A percentile compares a stretch with the other conserved stretches of the same genome.
phyloP scores from a whole-genome alignment of 1,140 invertebrate species.

The Papilio helenus region DNA sequence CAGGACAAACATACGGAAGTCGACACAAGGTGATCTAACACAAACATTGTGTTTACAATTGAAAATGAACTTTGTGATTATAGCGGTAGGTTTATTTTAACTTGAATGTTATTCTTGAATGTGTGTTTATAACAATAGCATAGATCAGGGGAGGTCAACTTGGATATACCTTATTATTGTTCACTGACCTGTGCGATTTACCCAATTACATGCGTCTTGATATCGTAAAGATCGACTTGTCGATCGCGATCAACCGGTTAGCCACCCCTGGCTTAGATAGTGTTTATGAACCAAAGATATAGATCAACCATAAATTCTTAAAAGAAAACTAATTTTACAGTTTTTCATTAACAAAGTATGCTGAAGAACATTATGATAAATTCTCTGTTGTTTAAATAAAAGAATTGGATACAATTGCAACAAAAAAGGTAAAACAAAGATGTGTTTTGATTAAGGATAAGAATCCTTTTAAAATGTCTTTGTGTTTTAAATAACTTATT shows the following conservation, averaged over 20 bases:
- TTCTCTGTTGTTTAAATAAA: not conserved
- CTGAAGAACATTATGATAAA: not conserved
- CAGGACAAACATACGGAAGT: slow-evolving; percentile 20
- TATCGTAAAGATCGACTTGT: too few species aligned
- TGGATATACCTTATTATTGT: too few species aligned
- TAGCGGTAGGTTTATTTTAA: not conserved
- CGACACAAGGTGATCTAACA: not conserved
- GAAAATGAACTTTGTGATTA: not conserved
- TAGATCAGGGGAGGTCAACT: too few species aligned
- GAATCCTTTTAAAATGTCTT: not conserved
- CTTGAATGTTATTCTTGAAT: not conserved
- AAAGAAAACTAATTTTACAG: too few species aligned
- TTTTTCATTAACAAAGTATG: not conserved
- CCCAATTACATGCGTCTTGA: too few species aligned
- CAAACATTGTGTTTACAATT: not conserved
- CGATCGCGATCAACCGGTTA: too few species aligned
- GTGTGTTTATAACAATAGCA: not conserved
- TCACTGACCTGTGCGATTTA: too few species aligned
- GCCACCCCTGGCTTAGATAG: too few species aligned
- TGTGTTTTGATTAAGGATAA: not conserved
- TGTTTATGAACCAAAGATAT: too few species aligned
- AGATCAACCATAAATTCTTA: too few species aligned
- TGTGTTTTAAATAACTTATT: not conserved
- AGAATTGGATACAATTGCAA: not conserved
- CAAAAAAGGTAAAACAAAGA: not conserved